These are phyloP conservation scores for Microctonus aethiopoides DNA, from an alignment of 2,888 invertebrate genomes.

Conservation along the genomic window DNA sequence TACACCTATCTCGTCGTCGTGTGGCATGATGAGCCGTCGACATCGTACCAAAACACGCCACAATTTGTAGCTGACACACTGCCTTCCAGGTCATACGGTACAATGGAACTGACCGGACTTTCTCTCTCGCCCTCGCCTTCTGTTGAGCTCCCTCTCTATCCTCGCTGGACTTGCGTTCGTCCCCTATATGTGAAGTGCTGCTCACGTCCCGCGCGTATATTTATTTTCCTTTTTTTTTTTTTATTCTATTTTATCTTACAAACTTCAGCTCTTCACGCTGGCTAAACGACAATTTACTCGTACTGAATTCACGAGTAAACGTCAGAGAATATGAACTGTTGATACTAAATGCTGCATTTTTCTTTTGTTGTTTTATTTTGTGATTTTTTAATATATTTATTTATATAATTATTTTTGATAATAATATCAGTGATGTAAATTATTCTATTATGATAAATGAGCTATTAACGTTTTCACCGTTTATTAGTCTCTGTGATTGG, in stretches of 20 bases:
- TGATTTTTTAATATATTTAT: not conserved
- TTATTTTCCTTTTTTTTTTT: not conserved
- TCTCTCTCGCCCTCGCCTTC: not conserved
- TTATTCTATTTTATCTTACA: slow-evolving; percentile 2
- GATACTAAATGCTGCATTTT: not conserved
- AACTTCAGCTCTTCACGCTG: not conserved
- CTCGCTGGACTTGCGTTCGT: not conserved
- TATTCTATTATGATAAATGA: not conserved
- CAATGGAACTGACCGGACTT: slow-evolving; percentile 23
- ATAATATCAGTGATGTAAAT: no score
- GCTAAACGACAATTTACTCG: not conserved
- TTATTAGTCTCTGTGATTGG: not conserved
- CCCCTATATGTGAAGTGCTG: not conserved
- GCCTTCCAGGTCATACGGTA: slow-evolving; percentile 25
- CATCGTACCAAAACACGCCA: slow-evolving; percentile 39
- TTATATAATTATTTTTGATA: no score
- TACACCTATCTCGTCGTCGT: slow-evolving; percentile 44
- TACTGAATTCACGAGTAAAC: not conserved
- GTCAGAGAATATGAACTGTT: not conserved
- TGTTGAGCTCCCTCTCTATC: not conserved
- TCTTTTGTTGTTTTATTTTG: not conserved
- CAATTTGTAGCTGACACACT: slow-evolving; percentile 35
- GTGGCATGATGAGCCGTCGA: slow-evolving; percentile 52
- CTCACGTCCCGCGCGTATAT: not conserved
- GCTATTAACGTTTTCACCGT: not conserved